phyloP scores from a whole-genome alignment of 2,888 invertebrate genomes.

The Epinotia bilunana region DNA sequence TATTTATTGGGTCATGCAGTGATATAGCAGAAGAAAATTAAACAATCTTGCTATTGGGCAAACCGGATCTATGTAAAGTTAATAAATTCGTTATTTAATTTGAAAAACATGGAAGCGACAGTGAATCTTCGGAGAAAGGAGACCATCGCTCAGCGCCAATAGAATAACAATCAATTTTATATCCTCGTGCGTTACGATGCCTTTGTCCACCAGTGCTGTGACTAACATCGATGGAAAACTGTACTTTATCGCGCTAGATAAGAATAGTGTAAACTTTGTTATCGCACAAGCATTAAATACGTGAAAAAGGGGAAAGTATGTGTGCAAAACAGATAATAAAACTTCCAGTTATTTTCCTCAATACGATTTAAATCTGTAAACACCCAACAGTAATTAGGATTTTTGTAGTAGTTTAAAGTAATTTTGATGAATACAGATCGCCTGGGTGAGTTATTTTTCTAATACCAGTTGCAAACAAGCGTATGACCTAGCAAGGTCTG shows the following conservation, averaged over 20 bases:
- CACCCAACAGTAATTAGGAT: no score
- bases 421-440: no score
- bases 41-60: not conserved
- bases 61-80: conserved; percentile 33
- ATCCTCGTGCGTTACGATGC: conserved; percentile 63
- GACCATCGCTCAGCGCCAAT: conserved; percentile 58
- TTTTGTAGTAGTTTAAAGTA: no score
- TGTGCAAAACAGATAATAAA: conserved; percentile 16
- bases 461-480: no score
- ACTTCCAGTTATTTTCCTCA: not conserved
- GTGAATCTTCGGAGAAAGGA: conserved; percentile 73
- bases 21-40: not conserved
- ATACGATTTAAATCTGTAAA: no score
- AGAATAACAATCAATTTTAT: conserved; percentile 73
- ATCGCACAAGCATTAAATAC: not conserved
- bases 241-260: conserved; percentile 28
- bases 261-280: conserved; percentile 26
- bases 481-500: no score
- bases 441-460: no score
- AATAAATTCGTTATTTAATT: conserved; percentile 36
- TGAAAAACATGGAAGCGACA: conserved; percentile 47
- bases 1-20: not conserved
- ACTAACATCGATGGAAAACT: conserved; percentile 44
- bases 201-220: conserved; percentile 53
- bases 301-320: conserved; percentile 4